Evolutionary conservation across 2,888 invertebrate species (phyloP).

Genomic region (Acanthosoma haemorrhoidale): DNA sequence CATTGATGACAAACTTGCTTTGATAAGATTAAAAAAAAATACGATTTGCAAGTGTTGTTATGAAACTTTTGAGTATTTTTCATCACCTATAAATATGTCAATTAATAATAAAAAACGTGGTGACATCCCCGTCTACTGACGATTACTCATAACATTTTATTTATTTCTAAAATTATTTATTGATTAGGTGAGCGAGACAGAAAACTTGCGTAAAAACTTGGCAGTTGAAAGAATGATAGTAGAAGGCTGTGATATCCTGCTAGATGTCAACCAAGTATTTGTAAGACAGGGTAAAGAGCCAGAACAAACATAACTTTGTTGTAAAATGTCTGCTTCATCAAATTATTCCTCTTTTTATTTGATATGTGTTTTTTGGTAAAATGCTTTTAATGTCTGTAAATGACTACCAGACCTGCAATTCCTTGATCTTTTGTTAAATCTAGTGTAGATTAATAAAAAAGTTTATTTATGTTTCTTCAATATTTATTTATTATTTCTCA

Average conservation of each 20-base stretch:
- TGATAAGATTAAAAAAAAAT: no score
- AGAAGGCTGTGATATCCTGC: constrained; percentile 84
- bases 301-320: constrained; percentile 25
- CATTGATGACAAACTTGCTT: no score
- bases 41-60: no score
- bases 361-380: no score
- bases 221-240: constrained; percentile 90
- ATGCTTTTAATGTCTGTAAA: constrained; percentile 25
- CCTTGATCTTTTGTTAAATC: neutral
- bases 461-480: no score
- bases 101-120: no score
- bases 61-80: no score
- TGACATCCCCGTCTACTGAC: no score
- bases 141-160: no score
- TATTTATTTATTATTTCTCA: no score
- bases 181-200: constrained; percentile 79
- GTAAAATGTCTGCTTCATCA: constrained; percentile 28
- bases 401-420: constrained; percentile 26
- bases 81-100: no score
- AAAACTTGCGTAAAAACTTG: constrained; percentile 83
- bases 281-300: constrained; percentile 70
- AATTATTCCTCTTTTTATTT: constrained; percentile 13
- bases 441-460: neutral
- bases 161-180: neutral
- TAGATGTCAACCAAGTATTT: constrained; percentile 90